These are phyloP conservation scores for Datnioides undecimradiatus DNA, from an alignment of 2,113 vertebrate species.

Conservation along the genomic window DNA sequence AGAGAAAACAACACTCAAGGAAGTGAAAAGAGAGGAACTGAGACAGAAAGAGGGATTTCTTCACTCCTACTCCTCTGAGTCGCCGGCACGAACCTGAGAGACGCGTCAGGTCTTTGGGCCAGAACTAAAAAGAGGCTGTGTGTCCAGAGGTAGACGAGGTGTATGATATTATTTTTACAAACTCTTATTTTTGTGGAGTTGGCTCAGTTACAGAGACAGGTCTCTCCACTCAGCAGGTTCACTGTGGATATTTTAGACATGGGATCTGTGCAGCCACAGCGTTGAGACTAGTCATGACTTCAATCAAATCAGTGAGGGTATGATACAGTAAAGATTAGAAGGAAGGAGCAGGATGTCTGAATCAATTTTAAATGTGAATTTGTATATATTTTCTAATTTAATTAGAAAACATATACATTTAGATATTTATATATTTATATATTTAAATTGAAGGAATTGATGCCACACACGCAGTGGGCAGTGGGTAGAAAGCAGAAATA, in stretches of 20 bases:
- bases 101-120: constrained; percentile 8
- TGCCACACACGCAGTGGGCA: no score
- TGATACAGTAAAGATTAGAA: no score
- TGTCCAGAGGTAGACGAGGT: background rate
- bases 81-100: background rate
- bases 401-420: no score
- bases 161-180: constrained; percentile 6
- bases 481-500: no score
- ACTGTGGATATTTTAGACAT: background rate
- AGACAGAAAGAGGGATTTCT: constrained; percentile 10
- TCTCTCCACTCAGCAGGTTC: background rate
- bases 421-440: no score
- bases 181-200: background rate
- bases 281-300: background rate
- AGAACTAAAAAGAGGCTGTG: constrained; percentile 1
- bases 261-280: background rate
- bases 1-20: background rate
- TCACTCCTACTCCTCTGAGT: constrained; percentile 1
- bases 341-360: no score
- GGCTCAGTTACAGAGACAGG: background rate
- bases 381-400: no score
- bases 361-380: no score
- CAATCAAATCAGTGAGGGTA: background rate
- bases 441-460: no score
- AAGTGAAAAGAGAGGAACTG: background rate